A percentile compares a stretch with the other conserved stretches of the same genome.
phyloP scores from a whole-genome alignment of 2,113 vertebrate species.

The Guaruba guarouba region DNA sequence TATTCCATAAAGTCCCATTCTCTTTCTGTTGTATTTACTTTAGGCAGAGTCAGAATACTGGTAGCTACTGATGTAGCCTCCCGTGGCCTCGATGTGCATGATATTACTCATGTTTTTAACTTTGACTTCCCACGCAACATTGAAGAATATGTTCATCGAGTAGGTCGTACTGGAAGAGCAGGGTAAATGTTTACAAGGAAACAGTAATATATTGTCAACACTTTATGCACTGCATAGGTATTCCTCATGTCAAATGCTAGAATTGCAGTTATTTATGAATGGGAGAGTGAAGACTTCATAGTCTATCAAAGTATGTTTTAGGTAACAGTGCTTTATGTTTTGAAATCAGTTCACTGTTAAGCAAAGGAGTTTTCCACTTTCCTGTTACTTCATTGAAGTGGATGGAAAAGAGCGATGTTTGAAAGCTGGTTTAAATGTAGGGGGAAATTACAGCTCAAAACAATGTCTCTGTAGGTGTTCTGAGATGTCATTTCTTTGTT shows the following conservation, averaged over 20 bases:
- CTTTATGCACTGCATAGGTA: neutral
- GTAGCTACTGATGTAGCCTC: conserved; percentile 95
- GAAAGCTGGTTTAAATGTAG: neutral
- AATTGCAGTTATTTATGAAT: neutral
- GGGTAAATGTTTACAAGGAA: conserved; percentile 75
- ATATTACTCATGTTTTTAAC: conserved; percentile 94
- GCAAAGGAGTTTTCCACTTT: neutral
- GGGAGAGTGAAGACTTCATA: neutral
- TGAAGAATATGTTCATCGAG: conserved; percentile 94
- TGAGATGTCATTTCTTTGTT: neutral
- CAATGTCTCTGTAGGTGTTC: neutral
- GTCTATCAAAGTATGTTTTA: neutral
- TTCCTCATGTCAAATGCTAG: neutral
- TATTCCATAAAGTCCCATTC: neutral
- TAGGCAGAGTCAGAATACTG: conserved; percentile 90
- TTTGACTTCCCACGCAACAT: conserved; percentile 95
- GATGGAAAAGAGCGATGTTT: neutral
- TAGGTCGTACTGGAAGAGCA: conserved; percentile 93
- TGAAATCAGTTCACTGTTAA: neutral
- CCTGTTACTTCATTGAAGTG: neutral
- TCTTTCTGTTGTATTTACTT: neutral
- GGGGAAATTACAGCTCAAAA: neutral
- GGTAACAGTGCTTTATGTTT: neutral
- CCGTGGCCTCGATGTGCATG: conserved; percentile 90
- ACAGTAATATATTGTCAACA: fast-evolving